Evolutionary conservation across 2,113 vertebrate species (phyloP), one percentile per base, ranked within the genome.

Genomic region (Bubo bubo): DNA sequence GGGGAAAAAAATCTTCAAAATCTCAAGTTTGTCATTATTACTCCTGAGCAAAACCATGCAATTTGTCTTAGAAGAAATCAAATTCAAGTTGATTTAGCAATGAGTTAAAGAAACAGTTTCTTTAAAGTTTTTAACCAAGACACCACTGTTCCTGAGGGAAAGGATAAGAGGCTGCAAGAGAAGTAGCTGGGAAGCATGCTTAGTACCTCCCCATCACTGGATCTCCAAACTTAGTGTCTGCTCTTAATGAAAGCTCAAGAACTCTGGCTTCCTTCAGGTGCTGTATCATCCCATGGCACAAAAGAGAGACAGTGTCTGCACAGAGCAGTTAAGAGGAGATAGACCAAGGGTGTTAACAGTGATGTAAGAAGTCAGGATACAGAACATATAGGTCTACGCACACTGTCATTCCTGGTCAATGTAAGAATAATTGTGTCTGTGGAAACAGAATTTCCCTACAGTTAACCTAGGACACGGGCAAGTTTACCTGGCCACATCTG

Each of bases 311-410:
- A 43, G 20, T 4, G 13, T 18, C 41, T 60, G n/a, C 43, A 62
- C 3, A 2, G 41, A 86, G 27, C 59, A 49, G 19, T 22, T 35
- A 58, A 43, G 27, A 91, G 47, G 15, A 82, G 32, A 23, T 34
- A 80, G 14, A 79, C 12, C 41, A 37, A 56, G 23, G 10, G 13
- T 32, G 37, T 8, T 67, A 71, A n/a, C n/a, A 80, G 27, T 32
- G 70, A 55, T 1, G 0, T 18, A 72, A 35, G 50, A 34, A 72
- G 15, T 37, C 77, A 37, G 37, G 16, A 53, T 50, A 64, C 7
- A 67, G 34, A 72, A 59, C 7, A 68, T 1, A 23, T 0, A 67
- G 16, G 37, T 13, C 37, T 67, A 20, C 1, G 0, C 18, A 24
- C 0, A 0, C 11, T 74, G 22, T 34, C 59, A 52, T 50, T 63